A percentile compares a stretch with the other conserved stretches of the same genome.
Evolutionary conservation across 2,797 vertebrate genomes (phyloP).

Genomic region (Urophycis tenuis): DNA sequence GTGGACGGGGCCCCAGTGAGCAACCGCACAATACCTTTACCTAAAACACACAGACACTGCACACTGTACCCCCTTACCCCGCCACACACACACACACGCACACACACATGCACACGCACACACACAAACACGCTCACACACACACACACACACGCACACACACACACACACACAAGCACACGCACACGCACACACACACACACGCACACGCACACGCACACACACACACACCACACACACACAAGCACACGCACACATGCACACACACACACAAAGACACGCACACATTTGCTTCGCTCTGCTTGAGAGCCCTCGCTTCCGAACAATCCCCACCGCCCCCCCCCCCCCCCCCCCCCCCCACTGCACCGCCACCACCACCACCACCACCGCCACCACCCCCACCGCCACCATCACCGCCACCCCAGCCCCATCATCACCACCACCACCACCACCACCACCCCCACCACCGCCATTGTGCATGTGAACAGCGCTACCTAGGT

Average conservation of each 20-base stretch:
- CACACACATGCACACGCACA: too few relatives aligned
- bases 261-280: conserved; percentile 2
- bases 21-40: conserved; percentile 21
- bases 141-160: too few relatives aligned
- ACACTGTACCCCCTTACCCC: conserved; percentile 22
- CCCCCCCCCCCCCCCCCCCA: neutral
- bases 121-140: too few relatives aligned
- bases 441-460: neutral
- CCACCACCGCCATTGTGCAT: neutral
- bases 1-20: conserved; percentile 37
- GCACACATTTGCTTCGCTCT: conserved; percentile 3
- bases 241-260: conserved; percentile 9
- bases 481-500: neutral
- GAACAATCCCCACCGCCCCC: neutral
- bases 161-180: conserved; percentile 14
- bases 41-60: conserved; percentile 14
- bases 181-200: neutral
- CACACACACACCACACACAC: neutral
- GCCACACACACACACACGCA: neutral
- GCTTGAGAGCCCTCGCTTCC: neutral
- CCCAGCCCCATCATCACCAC: neutral
- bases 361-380: neutral
- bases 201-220: too few relatives aligned
- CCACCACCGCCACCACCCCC: neutral
- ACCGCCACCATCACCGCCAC: neutral